These are phyloP conservation scores for Gonocerus acuteangulatus DNA, from an alignment of 2,888 invertebrate species.

Conservation along the genomic window DNA sequence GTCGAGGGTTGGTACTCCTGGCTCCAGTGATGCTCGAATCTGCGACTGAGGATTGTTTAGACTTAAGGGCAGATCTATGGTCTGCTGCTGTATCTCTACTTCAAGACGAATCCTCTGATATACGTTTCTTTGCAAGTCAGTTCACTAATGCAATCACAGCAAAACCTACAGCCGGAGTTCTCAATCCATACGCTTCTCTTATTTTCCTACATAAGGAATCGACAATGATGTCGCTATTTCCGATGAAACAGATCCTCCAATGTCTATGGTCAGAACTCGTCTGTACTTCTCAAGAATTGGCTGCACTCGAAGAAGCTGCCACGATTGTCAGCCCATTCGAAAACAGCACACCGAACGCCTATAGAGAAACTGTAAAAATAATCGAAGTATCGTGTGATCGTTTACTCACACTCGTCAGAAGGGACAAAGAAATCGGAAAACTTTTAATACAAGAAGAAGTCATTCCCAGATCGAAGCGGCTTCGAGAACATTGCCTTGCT, in stretches of 20 bases:
- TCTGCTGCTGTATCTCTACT: conserved; percentile 47
- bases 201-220: conserved; percentile 17
- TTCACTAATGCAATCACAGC: conserved; percentile 15
- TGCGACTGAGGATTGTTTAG: conserved; percentile 8
- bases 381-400: conserved; percentile 6
- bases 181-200: conserved; percentile 14
- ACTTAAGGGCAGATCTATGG: conserved; percentile 38
- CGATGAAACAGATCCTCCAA: conserved; percentile 7
- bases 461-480: not conserved
- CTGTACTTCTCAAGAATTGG: conserved; percentile 16
- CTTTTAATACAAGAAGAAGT: conserved; percentile 8
- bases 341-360: conserved; percentile 11
- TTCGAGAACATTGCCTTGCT: conserved; percentile 19
- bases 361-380: conserved; percentile 22
- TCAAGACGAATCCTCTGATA: conserved; percentile 51
- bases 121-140: conserved; percentile 44
- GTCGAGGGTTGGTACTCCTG: conserved; percentile 15
- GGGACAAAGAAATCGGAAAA: conserved; percentile 14
- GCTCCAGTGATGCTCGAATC: conserved; percentile 11
- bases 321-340: conserved; percentile 19
- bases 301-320: conserved; percentile 1
- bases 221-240: conserved; percentile 8
- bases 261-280: conserved; percentile 26
- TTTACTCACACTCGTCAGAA: conserved; percentile 4
- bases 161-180: not conserved